Conservation (phyloP, 2,797 vertebrate species). For the Tarsius wallacei region DNA sequence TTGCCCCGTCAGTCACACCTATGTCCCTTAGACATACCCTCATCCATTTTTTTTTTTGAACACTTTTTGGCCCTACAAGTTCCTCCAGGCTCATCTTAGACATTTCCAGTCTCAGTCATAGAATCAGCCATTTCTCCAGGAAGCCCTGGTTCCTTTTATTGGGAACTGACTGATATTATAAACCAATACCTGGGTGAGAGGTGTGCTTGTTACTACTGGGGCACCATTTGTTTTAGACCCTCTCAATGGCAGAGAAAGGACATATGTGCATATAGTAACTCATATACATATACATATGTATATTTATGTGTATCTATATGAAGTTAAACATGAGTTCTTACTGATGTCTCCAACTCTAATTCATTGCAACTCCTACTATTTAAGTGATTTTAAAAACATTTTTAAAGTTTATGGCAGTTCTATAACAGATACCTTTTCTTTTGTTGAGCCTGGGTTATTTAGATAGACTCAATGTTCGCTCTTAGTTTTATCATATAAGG, state of each 20-base stretch:
- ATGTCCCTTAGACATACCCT: not conserved
- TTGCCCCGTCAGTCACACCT: not conserved
- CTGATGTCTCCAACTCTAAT: not conserved
- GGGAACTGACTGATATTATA: not conserved
- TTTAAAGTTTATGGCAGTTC: not conserved
- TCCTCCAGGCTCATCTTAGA: not conserved
- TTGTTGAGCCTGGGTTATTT: not conserved
- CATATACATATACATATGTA: not conserved
- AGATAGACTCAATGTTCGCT: not conserved
- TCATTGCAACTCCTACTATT: not conserved
- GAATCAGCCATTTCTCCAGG: not conserved
- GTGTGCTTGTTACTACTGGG: not conserved
- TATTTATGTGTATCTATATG: not conserved
- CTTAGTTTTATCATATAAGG: not conserved
- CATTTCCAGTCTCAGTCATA: not conserved
- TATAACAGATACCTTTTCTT: not conserved
- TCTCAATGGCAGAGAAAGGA: not conserved
- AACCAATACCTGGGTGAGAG: not conserved
- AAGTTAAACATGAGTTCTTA: slow-evolving; percentile 7
- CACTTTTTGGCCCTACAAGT: not conserved
- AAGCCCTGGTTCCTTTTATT: not conserved
- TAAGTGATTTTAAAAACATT: not conserved
- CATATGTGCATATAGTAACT: not conserved
- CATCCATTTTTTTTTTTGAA: not conserved
- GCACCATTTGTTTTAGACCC: not conserved